Conservation (phyloP, 2,113 vertebrate species). For the Seriola dumerili region DNA sequence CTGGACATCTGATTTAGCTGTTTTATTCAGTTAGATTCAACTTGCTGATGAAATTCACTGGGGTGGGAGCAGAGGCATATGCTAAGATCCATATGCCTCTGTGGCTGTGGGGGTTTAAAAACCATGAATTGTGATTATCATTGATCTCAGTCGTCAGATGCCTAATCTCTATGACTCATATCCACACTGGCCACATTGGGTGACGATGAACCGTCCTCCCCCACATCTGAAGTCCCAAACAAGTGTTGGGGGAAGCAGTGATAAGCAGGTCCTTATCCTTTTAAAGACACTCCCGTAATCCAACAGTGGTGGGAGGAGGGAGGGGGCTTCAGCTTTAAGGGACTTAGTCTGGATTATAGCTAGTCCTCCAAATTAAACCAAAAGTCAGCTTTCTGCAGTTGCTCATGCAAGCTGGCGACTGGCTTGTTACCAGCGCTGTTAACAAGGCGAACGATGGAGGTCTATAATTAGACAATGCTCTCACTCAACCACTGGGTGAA, state of each 20-base stretch:
- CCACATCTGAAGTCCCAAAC: conserved; percentile 74
- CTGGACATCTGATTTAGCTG: conserved; percentile 43
- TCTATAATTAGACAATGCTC: conserved; percentile 79
- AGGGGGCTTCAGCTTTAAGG: conserved; percentile 82
- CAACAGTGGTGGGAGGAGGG: conserved; percentile 62
- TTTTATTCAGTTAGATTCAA: conserved; percentile 47
- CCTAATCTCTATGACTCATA: conserved; percentile 75
- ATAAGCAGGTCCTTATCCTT: conserved; percentile 87
- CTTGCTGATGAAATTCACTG: conserved; percentile 34
- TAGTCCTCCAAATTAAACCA: conserved; percentile 89
- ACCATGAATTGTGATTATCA: conserved; percentile 74
- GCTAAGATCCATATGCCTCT: conserved; percentile 67
- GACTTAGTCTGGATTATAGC: conserved; percentile 87
- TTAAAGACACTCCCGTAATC: conserved; percentile 87
- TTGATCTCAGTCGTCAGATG: conserved; percentile 76
- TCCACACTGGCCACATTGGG: conserved; percentile 55
- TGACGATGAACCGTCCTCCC: conserved; percentile 61
- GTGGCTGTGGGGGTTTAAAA: conserved; percentile 66
- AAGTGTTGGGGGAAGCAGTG: conserved; percentile 81
- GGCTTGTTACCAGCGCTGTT: conserved; percentile 75
- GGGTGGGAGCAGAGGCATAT: conserved; percentile 39
- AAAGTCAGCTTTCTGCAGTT: conserved; percentile 85
- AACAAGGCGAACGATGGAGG: conserved; percentile 68
- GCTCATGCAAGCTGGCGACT: conserved; percentile 83
- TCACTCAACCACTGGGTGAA: conserved; percentile 45